Percentiles rank a stretch among this genome's conserved stretches.
These are phyloP conservation scores for Neoscelio sp. DNA, from an alignment of 2,888 invertebrate genomes.

Conservation along the genomic window DNA sequence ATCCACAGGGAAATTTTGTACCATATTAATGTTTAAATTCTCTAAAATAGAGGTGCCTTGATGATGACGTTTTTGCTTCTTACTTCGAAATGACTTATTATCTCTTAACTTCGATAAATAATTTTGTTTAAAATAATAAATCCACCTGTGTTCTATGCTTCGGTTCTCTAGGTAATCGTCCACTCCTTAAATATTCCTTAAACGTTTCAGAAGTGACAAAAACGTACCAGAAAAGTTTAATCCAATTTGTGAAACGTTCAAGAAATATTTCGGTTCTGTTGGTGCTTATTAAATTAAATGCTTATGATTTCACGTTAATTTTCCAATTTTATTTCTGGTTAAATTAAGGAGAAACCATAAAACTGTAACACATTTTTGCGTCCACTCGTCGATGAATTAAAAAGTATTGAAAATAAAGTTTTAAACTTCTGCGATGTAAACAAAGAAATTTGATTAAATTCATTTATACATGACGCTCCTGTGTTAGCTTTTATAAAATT, in stretches of 20 bases:
- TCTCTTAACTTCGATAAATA: not conserved
- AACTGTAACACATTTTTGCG: conserved; percentile 22
- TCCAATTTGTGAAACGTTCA: too few species aligned
- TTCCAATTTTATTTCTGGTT: too few species aligned
- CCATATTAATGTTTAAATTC: conserved; percentile 3
- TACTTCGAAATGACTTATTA: not conserved
- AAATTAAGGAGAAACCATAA: conserved; percentile 13
- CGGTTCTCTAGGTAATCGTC: too few species aligned
- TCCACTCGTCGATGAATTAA: conserved; percentile 12
- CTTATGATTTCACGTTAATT: too few species aligned
- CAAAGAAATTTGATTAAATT: not conserved
- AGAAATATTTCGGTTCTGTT: too few species aligned
- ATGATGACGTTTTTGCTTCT: not conserved
- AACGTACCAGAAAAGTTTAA: too few species aligned
- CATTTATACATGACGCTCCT: conserved; percentile 17
- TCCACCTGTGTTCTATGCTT: too few species aligned
- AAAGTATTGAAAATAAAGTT: not conserved
- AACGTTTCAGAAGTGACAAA: too few species aligned
- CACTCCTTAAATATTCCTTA: not conserved
- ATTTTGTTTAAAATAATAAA: not conserved
- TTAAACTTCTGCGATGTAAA: not conserved
- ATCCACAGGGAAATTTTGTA: conserved; percentile 1
- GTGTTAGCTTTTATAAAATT: conserved; percentile 26
- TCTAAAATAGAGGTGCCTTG: not conserved
- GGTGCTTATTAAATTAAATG: too few species aligned